A percentile compares a stretch with the other conserved stretches of the same genome.
These are phyloP conservation scores for Xestia sexstrigata DNA, from an alignment of 2,888 invertebrate species.

Conservation along the genomic window DNA sequence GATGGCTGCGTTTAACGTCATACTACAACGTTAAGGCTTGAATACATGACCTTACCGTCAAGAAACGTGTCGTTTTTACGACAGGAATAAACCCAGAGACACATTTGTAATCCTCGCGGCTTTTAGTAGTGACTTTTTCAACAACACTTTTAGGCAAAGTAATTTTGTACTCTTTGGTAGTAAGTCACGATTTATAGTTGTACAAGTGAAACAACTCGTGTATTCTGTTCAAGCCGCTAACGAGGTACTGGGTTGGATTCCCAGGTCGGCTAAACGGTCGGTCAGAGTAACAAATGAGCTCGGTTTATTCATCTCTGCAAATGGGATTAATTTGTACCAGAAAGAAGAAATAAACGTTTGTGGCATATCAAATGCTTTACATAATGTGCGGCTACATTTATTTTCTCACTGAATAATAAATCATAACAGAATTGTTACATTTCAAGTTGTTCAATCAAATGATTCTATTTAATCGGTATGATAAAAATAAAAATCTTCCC, in stretches of 20 bases:
- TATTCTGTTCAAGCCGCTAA: slow-evolving; percentile 55
- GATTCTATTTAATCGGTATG: not conserved
- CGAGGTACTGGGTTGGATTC: slow-evolving; percentile 45
- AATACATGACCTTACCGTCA: slow-evolving; percentile 6
- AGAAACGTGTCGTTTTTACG: slow-evolving; percentile 30
- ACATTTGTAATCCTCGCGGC: not conserved
- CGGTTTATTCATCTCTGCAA: slow-evolving; percentile 51
- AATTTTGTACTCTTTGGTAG: slow-evolving; percentile 1
- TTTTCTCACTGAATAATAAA: not conserved
- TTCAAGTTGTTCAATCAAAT: slow-evolving; percentile 7
- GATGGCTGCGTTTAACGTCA: slow-evolving; percentile 20
- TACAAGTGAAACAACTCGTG: slow-evolving; percentile 13
- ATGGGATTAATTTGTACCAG: slow-evolving; percentile 40
- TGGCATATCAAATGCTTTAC: slow-evolving; percentile 18
- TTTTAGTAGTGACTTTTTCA: not conserved
- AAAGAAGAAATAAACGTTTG: slow-evolving; percentile 44
- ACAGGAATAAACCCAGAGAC: slow-evolving; percentile 18
- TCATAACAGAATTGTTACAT: not conserved
- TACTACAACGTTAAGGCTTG: slow-evolving; percentile 15
- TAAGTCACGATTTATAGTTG: slow-evolving; percentile 36
- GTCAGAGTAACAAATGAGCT: slow-evolving; percentile 54
- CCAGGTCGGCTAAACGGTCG: slow-evolving; percentile 44
- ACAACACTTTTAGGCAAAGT: not conserved
- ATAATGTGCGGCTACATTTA: slow-evolving; percentile 6
- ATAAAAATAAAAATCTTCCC: slow-evolving; percentile 6